Base-by-base conservation (phyloP, 2,797 vertebrate genomes). In the Manis crassicaudata region DNA sequence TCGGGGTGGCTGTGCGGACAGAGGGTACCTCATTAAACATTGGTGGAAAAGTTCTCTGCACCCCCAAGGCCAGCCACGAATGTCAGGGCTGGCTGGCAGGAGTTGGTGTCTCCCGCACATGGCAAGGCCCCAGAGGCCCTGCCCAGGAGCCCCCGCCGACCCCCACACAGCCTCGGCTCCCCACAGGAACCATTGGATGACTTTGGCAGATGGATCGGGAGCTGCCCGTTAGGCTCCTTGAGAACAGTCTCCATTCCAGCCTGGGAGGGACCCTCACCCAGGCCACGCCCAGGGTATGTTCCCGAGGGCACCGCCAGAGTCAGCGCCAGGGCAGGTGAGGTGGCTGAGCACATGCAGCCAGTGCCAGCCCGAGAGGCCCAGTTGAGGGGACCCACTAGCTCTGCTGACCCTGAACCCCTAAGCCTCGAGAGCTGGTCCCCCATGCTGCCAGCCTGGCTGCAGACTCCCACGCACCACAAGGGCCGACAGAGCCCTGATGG, bases 91-190 rank as follows among this genome's bases (percentile, higher is more conserved):
- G 50, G 46, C 18, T 8, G 10, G 18, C 40, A 37, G 50, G 29
- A 2, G 50, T 18, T 3, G 27, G 37, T 1, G 29, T 14, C 13
- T 21, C 35, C 35, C 60, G 56, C 29, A 2, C 2, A 2, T 7
- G 25, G 6, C 58, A 1, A 37, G 37, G 50, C 23, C 50, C 79
- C 6, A 0, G 72, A 11, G 7, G 50, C 32, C 68, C 68, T 14
- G 25, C 70, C 32, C 2, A 18, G 7, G 27, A 5, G 58, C 40
- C 27, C 68, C 75, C 40, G 73, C 6, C 18, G 0, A 5, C n/a
- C 13, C 29, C 1, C 0, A 17, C 21, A 2, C 12, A 11, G 60
- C 27, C 60, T 62, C n/a, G 40, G 5, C 21, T 54, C 81, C 25
- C 32, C 58, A 18, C 35, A 40, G 58, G 16, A 7, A 70, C 4